phyloP scores from a whole-genome alignment of 2,888 invertebrate genomes.

The Camponotus fellah region DNA sequence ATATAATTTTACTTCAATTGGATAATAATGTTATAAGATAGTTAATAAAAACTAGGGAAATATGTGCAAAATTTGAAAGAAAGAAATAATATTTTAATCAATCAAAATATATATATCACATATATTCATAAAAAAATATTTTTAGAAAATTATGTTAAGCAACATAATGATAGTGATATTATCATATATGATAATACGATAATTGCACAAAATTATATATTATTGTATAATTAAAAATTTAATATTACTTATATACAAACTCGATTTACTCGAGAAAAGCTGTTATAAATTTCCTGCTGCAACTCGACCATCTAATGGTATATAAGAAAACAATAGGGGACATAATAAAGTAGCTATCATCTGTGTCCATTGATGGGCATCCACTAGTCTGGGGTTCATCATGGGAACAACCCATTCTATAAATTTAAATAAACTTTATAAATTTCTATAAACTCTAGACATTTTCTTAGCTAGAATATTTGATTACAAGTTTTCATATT shows the following conservation, averaged over 20 bases:
- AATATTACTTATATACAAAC: conserved; percentile 21
- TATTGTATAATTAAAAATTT: conserved; percentile 37
- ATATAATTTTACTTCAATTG: not conserved
- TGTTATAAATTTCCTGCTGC: conserved; percentile 94
- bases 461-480: not conserved
- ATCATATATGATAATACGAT: not conserved
- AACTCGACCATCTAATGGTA: conserved; percentile 94
- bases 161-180: too few species aligned
- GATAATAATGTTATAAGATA: conserved; percentile 8
- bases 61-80: not conserved
- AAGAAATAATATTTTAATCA: not conserved
- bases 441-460: not conserved
- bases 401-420: conserved; percentile 95
- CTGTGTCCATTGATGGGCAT: conserved; percentile 88
- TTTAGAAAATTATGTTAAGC: not conserved
- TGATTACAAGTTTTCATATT: not conserved
- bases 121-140: conserved; percentile 33
- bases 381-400: conserved; percentile 94
- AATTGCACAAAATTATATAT: not conserved
- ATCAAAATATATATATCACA: not conserved
- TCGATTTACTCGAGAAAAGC: conserved; percentile 94
- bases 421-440: not conserved
- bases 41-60: conserved; percentile 3
- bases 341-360: conserved; percentile 90
- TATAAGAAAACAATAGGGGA: conserved; percentile 94